A percentile compares a stretch with the other conserved stretches of the same genome.
These are phyloP conservation scores for Meleagris gallopavo DNA, from an alignment of 2,113 vertebrate genomes.

Conservation along the genomic window DNA sequence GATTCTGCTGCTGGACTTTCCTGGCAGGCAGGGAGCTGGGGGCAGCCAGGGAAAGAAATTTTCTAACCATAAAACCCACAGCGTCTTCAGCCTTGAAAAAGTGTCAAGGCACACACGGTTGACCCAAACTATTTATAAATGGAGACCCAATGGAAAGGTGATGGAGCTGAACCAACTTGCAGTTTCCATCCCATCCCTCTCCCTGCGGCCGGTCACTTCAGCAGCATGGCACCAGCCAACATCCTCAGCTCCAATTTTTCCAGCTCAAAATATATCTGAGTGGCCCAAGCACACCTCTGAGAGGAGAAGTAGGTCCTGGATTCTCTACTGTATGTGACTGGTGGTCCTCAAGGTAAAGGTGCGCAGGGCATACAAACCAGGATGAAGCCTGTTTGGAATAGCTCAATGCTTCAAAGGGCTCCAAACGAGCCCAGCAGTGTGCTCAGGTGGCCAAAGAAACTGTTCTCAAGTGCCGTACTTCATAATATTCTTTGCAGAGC, in stretches of 20 bases:
- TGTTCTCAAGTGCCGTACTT: not conserved
- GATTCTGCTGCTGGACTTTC: conserved; percentile 14
- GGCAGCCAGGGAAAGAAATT: conserved; percentile 23
- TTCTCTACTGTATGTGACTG: not conserved
- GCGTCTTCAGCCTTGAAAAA: not conserved
- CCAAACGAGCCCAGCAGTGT: not conserved
- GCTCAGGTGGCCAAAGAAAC: not conserved
- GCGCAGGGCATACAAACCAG: no score
- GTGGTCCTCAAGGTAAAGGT: not conserved
- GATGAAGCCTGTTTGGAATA: not conserved
- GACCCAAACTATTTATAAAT: not conserved
- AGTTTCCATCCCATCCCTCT: not conserved
- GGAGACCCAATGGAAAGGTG: not conserved
- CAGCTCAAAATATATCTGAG: not conserved
- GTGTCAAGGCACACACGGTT: not conserved
- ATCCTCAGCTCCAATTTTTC: not conserved
- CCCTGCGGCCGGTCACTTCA: not conserved
- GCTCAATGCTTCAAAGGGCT: not conserved
- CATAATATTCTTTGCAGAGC: not conserved
- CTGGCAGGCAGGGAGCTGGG: not conserved
- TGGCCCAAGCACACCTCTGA: not conserved
- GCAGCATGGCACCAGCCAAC: not conserved
- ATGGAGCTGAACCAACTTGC: not conserved
- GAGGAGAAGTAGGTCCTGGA: not conserved
- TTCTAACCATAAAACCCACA: conserved; percentile 18